phyloP scores from a whole-genome alignment of 2,113 vertebrate species.

The Quiscalus mexicanus region DNA sequence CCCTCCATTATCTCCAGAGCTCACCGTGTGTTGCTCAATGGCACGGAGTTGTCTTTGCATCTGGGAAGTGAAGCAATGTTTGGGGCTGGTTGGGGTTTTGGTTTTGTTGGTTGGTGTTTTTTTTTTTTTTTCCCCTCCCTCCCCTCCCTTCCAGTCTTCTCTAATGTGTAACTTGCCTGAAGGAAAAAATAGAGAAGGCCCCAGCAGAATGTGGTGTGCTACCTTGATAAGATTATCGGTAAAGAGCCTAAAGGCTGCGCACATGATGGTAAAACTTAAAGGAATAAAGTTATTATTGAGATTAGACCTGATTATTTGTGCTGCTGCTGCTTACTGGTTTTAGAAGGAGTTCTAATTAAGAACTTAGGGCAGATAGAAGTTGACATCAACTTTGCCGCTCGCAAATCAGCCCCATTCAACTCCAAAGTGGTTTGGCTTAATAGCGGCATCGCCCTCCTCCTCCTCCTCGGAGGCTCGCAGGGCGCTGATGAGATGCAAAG shows the following conservation, averaged over 20 bases:
- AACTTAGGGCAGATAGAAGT: slow-evolving; percentile 52
- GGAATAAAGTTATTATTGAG: slow-evolving; percentile 67
- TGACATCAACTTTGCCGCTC: slow-evolving; percentile 67
- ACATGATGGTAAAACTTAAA: slow-evolving; percentile 70
- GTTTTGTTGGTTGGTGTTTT: background rate
- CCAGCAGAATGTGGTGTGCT: slow-evolving; percentile 53
- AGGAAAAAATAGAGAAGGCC: slow-evolving; percentile 28
- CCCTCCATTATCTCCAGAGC: background rate
- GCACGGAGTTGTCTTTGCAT: slow-evolving; percentile 10
- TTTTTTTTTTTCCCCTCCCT: no score
- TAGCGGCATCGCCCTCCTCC: slow-evolving; percentile 4
- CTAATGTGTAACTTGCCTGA: slow-evolving; percentile 19
- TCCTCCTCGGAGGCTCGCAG: background rate
- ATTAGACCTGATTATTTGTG: slow-evolving; percentile 63
- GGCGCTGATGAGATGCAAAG: slow-evolving; percentile 44
- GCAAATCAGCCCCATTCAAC: slow-evolving; percentile 57
- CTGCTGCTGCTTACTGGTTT: slow-evolving; percentile 60
- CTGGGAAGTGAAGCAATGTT: slow-evolving; percentile 53
- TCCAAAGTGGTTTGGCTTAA: background rate
- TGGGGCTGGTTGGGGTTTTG: background rate
- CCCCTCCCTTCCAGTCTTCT: background rate
- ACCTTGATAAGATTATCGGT: slow-evolving; percentile 73
- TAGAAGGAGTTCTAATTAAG: slow-evolving; percentile 63
- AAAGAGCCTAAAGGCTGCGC: slow-evolving; percentile 66
- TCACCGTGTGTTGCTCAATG: slow-evolving; percentile 32